Percentiles rank a stretch among this genome's conserved stretches.
Conservation (phyloP, 2,113 vertebrate genomes). For the Centropristis striata region DNA sequence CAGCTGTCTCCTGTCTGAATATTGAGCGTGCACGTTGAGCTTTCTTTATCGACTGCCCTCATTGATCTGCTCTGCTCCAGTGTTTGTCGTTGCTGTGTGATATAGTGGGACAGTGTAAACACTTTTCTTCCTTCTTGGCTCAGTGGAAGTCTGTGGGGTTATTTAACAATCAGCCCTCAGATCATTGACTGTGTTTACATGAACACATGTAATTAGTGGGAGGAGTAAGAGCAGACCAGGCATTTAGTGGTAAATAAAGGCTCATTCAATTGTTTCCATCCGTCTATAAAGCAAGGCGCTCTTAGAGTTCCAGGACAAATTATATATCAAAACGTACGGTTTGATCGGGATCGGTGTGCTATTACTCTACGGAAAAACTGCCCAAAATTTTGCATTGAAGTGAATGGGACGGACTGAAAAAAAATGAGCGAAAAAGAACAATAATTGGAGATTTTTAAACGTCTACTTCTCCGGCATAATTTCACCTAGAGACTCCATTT, state of each 20-base stretch:
- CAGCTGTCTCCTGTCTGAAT: slow-evolving; percentile 25
- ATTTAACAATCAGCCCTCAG: background rate
- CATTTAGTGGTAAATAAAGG: background rate
- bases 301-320: too few species aligned
- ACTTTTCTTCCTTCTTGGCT: background rate
- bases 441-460: too few species aligned
- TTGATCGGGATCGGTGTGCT: too few species aligned
- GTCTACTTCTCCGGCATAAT: too few species aligned
- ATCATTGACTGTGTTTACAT: background rate
- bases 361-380: too few species aligned
- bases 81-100: slow-evolving; percentile 44
- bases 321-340: too few species aligned
- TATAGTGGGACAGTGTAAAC: slow-evolving; percentile 50
- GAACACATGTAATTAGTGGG: background rate
- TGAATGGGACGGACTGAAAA: too few species aligned
- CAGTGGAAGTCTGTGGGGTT: background rate
- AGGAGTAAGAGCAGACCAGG: too few species aligned
- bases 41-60: slow-evolving; percentile 56
- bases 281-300: too few species aligned
- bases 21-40: slow-evolving; percentile 36
- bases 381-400: too few species aligned
- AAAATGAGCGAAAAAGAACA: too few species aligned
- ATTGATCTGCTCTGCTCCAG: slow-evolving; percentile 47
- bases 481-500: too few species aligned
- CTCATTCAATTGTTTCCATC: background rate